Base-by-base conservation (phyloP, 1,140 invertebrate genomes). In the Drosophila paulistorum region DNA sequence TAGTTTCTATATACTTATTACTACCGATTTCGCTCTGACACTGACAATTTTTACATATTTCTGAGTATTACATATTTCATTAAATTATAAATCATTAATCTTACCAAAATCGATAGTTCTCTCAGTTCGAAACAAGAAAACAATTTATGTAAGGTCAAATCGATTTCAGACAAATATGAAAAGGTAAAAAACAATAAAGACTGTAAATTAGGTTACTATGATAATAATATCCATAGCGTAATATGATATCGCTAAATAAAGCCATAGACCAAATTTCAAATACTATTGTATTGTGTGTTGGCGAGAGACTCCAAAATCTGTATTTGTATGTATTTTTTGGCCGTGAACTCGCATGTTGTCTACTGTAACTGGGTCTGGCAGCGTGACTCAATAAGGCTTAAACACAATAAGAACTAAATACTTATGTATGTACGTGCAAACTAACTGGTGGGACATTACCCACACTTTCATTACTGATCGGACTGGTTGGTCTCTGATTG, bases 311-410 rank as follows among this genome's bases (percentile, higher is more conserved):
- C 45, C 17, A 51, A 51, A 51, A 11, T 37, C 1, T 10, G 35
- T 11, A 10, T 37, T 37, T 37, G 35, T 37, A 11, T 23, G 9
- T 23, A n/a, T 37, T 14, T 59, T 17, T 59, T 59, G 57, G 57
- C 57, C 57, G n/a, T 59, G 57, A 59, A 59, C 57, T 59, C 57
- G 13, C 57, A 59, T 37, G 33, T 37, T 37, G 33, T 58, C 7
- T 35, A 9, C 11, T 37, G 57, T 59, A 59, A 59, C 30, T 59
- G 57, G 57, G 57, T 59, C 57, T 37, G 23, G 23, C 57, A 37
- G 57, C 57, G 57, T 59, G 57, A 59, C 57, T 59, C 57, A 59
- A 59, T 59, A 37, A 59, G 57, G n/a, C 33, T 59, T 59, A 59
- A 59, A 37, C 57, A 37, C 57, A 59, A 59, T 59, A 59, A 59